phyloP scores from a whole-genome alignment of 1,140 invertebrate species.

The Mycetomoellerius zeteki region DNA sequence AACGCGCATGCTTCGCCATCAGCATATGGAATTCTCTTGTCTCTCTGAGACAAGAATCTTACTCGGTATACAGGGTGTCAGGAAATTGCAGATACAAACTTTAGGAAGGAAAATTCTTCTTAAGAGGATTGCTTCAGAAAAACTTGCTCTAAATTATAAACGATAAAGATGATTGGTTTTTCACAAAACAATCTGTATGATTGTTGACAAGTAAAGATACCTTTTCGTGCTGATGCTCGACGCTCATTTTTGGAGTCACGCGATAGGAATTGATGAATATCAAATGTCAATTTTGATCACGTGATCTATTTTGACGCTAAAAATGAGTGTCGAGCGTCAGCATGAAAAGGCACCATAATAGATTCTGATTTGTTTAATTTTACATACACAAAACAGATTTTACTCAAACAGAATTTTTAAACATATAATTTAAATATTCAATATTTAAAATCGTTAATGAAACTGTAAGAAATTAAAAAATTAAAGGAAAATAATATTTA shows the following conservation, averaged over 20 bases:
- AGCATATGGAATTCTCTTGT: slow-evolving; percentile 9
- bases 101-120: background rate
- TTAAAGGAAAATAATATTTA: background rate
- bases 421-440: too few relatives aligned
- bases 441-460: too few relatives aligned
- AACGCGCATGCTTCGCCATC: too few relatives aligned
- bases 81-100: background rate
- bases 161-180: background rate
- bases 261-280: too few relatives aligned
- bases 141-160: background rate
- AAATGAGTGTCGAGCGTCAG: too few relatives aligned
- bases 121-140: background rate
- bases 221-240: too few relatives aligned
- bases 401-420: background rate
- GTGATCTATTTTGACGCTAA: too few relatives aligned
- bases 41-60: background rate
- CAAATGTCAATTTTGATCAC: too few relatives aligned
- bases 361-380: background rate
- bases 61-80: slow-evolving; percentile 22
- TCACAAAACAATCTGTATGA: background rate
- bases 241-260: too few relatives aligned
- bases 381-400: background rate
- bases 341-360: too few relatives aligned
- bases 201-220: too few relatives aligned
- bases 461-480: background rate